Percentiles rank a stretch among this genome's conserved stretches.
Conservation (phyloP, 2,113 vertebrate species). For the Scalopus aquaticus region DNA sequence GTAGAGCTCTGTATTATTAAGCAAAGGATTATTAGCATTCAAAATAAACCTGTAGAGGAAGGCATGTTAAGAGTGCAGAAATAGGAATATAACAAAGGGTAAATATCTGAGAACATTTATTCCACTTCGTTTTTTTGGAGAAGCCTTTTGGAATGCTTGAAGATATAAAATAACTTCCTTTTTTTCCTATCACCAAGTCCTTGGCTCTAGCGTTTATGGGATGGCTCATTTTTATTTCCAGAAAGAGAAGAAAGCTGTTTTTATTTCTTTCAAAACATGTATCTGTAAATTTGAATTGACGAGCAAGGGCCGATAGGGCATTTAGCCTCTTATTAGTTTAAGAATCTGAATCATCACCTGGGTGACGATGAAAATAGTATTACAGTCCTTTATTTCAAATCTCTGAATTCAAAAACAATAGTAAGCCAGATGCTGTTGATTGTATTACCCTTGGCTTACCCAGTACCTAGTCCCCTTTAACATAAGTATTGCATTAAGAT, state of each 20-base stretch:
- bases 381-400: not conserved
- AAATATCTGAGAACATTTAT: slow-evolving; percentile 20
- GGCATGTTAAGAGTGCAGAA: not conserved
- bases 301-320: not conserved
- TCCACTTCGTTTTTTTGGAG: slow-evolving; percentile 5
- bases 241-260: slow-evolving; percentile 5
- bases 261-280: slow-evolving; percentile 13
- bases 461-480: slow-evolving; percentile 44
- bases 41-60: slow-evolving; percentile 46
- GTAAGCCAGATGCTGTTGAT: slow-evolving; percentile 29
- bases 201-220: not conserved
- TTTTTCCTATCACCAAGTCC: not conserved
- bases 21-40: slow-evolving; percentile 9
- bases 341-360: slow-evolving; percentile 7
- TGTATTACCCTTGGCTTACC: slow-evolving; percentile 33
- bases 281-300: slow-evolving; percentile 5
- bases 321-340: slow-evolving; percentile 29
- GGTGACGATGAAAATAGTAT: slow-evolving; percentile 2
- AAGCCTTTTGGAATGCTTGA: not conserved
- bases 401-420: slow-evolving; percentile 44
- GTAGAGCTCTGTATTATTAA: not conserved
- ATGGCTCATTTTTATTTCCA: slow-evolving; percentile 38
- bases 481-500: slow-evolving; percentile 57
- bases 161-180: slow-evolving; percentile 4
- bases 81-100: not conserved